phyloP scores from a whole-genome alignment of 2,888 invertebrate species.

The Plebejus anna region DNA sequence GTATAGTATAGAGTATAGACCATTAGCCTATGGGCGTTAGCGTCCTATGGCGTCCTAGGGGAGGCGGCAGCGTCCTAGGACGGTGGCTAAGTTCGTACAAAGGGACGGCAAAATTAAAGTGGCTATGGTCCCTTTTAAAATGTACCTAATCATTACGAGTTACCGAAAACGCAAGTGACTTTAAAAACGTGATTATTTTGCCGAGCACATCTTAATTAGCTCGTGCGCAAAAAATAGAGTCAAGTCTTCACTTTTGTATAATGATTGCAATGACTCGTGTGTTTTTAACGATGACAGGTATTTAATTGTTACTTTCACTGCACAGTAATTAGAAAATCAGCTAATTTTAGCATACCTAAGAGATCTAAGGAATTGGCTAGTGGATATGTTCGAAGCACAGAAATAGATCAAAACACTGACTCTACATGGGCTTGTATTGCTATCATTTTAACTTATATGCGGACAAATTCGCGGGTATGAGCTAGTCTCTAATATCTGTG shows the following conservation, averaged over 20 bases:
- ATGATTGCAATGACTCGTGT: not conserved
- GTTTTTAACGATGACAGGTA: not conserved
- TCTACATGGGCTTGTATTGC: too few relatives aligned
- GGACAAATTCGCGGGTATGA: not conserved
- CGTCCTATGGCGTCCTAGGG: too few relatives aligned
- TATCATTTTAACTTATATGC: not conserved
- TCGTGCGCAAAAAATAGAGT: not conserved
- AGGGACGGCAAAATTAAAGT: too few relatives aligned
- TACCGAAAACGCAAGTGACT: not conserved
- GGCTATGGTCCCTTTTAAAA: not conserved
- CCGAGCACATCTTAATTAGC: not conserved
- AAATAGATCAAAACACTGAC: too few relatives aligned
- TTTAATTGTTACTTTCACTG: not conserved
- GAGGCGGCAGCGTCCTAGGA: too few relatives aligned
- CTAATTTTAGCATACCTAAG: not conserved
- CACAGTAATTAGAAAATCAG: not conserved
- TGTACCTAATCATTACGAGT: not conserved
- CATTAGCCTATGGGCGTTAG: too few relatives aligned
- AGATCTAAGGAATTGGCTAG: too few relatives aligned
- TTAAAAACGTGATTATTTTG: too few relatives aligned
- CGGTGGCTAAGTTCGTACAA: too few relatives aligned
- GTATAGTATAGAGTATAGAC: too few relatives aligned
- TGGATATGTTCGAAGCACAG: too few relatives aligned
- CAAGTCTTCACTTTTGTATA: not conserved
- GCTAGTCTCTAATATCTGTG: not conserved